Percentiles rank a stretch among this genome's conserved stretches.
phyloP scores from a whole-genome alignment of 1,140 invertebrate genomes.

The Dufourea novaeangliae region DNA sequence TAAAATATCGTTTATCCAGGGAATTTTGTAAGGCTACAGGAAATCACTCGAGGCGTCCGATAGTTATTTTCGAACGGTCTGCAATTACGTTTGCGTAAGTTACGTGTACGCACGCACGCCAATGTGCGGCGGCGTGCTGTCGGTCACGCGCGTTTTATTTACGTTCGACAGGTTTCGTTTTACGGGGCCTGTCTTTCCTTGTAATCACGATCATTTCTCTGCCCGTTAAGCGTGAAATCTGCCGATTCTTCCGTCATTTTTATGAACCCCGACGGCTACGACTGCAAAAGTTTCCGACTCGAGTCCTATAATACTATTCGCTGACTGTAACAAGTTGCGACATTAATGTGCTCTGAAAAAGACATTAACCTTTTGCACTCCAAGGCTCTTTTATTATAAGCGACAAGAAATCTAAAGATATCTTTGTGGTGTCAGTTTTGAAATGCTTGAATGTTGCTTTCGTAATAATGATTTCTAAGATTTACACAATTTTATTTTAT shows the following conservation, averaged over 20 bases:
- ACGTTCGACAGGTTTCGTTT: background rate
- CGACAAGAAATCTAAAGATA: no score
- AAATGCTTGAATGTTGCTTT: no score
- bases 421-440: no score
- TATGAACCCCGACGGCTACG: background rate
- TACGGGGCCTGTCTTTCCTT: background rate
- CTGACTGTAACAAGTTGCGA: no score
- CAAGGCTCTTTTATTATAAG: no score
- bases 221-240: background rate
- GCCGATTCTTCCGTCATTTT: background rate
- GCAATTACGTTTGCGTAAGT: slow-evolving; percentile 12
- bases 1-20: slow-evolving; percentile 7
- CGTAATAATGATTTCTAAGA: no score
- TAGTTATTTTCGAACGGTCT: background rate
- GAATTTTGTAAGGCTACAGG: slow-evolving; percentile 9
- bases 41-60: background rate
- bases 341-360: no score
- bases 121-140: no score
- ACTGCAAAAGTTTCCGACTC: background rate
- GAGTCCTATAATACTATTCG: background rate
- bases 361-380: no score
- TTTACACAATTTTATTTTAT: no score
- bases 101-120: background rate
- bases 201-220: background rate
- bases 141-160: background rate